These are phyloP conservation scores for Bettongia penicillata DNA, from an alignment of 2,113 vertebrate species.

Conservation along the genomic window DNA sequence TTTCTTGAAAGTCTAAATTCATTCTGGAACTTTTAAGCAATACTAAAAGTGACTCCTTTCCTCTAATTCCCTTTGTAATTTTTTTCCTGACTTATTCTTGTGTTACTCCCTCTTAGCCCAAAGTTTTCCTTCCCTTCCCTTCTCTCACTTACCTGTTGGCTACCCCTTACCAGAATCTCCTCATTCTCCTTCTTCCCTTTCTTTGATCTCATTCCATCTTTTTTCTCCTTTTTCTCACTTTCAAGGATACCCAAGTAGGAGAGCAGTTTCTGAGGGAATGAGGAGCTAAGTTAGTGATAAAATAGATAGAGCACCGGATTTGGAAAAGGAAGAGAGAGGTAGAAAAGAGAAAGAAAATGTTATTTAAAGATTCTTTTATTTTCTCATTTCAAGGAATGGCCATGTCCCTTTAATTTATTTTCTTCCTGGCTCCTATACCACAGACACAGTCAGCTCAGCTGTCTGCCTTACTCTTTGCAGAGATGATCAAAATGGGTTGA, in stretches of 20 bases:
- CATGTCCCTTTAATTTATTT: neutral
- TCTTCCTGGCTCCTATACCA: neutral
- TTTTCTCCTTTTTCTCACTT: neutral
- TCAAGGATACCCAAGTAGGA: neutral
- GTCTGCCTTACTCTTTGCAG: neutral
- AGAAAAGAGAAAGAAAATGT: neutral
- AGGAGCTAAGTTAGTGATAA: neutral
- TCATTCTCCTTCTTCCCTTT: neutral
- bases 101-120: neutral
- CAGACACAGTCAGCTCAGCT: conserved; percentile 12
- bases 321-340: neutral
- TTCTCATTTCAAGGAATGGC: neutral
- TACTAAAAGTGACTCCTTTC: neutral
- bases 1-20: neutral
- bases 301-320: neutral
- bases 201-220: neutral
- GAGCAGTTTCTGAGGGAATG: neutral
- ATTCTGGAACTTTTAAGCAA: neutral
- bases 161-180: neutral
- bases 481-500: neutral
- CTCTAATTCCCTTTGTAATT: neutral
- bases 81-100: neutral
- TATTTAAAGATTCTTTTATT: neutral
- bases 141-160: neutral
- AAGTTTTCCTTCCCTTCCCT: neutral